Conservation (phyloP, 2,888 invertebrate species). For the Iphiclides podalirius region DNA sequence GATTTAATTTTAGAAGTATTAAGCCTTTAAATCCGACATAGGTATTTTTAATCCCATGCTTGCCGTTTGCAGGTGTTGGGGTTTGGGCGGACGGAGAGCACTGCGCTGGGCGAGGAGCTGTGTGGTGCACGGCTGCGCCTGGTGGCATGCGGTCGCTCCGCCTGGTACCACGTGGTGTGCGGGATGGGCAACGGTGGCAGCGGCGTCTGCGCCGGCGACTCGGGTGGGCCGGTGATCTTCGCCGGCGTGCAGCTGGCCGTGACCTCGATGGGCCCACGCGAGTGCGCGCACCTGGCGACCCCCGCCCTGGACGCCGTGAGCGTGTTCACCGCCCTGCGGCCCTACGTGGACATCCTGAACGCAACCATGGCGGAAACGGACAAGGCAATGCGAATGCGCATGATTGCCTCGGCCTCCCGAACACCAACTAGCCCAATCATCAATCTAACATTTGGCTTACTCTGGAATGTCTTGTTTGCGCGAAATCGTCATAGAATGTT, state of each 20-base stretch:
- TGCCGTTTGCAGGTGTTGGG: slow-evolving; percentile 60
- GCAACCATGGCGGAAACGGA: slow-evolving; percentile 50
- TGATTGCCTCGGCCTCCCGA: slow-evolving; percentile 4
- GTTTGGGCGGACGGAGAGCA: slow-evolving; percentile 56
- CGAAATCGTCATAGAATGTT: no score
- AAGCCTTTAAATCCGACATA: no score
- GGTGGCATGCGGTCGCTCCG: slow-evolving; percentile 46
- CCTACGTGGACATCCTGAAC: slow-evolving; percentile 52
- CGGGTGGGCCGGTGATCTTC: slow-evolving; percentile 60
- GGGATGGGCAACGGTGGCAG: slow-evolving; percentile 35
- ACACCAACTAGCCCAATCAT: background rate
- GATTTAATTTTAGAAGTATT: no score
- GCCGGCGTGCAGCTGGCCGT: slow-evolving; percentile 49
- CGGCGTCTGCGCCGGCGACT: slow-evolving; percentile 68
- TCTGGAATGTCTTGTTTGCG: background rate
- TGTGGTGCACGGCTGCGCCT: slow-evolving; percentile 47
- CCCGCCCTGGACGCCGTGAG: slow-evolving; percentile 43
- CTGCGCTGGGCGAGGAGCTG: slow-evolving; percentile 49
- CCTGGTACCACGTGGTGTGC: slow-evolving; percentile 55
- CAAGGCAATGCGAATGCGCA: slow-evolving; percentile 39
- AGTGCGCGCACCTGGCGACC: slow-evolving; percentile 38
- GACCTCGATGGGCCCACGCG: slow-evolving; percentile 60
- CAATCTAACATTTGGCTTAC: background rate
- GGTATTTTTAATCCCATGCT: no score
- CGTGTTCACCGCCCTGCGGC: slow-evolving; percentile 58